Conservation (phyloP, 2,797 vertebrate genomes). For the Malacoraja senta region DNA sequence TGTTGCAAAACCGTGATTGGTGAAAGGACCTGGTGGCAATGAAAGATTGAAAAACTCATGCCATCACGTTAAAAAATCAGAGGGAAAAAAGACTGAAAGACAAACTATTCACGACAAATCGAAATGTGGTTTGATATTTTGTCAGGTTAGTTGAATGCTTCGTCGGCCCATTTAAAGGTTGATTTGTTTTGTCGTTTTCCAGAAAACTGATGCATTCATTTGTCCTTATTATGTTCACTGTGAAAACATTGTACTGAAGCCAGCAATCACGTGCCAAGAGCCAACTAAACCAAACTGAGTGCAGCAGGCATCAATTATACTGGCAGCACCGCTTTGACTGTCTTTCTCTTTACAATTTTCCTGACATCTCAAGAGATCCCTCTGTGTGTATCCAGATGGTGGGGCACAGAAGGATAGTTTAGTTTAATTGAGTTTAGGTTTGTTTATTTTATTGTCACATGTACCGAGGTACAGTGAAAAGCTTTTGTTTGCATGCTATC, state of each 20-base stretch:
- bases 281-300: neutral
- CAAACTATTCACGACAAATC: neutral
- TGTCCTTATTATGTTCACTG: neutral
- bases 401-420: neutral
- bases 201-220: neutral
- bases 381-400: neutral
- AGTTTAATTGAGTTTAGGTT: too few relatives aligned
- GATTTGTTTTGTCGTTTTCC: neutral
- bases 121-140: neutral
- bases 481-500: too few relatives aligned
- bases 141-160: slow-evolving; percentile 13
- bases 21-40: too few relatives aligned
- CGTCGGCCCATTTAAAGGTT: neutral
- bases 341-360: neutral
- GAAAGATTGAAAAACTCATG: neutral
- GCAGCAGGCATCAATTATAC: neutral
- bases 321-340: neutral
- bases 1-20: neutral
- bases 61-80: neutral
- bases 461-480: too few relatives aligned
- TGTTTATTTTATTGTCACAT: too few relatives aligned
- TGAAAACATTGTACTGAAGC: neutral
- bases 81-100: neutral
- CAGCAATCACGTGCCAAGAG: neutral
- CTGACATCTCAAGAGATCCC: neutral